phyloP scores from a whole-genome alignment of 2,797 vertebrate species.

The Hemitrygon akajei region DNA sequence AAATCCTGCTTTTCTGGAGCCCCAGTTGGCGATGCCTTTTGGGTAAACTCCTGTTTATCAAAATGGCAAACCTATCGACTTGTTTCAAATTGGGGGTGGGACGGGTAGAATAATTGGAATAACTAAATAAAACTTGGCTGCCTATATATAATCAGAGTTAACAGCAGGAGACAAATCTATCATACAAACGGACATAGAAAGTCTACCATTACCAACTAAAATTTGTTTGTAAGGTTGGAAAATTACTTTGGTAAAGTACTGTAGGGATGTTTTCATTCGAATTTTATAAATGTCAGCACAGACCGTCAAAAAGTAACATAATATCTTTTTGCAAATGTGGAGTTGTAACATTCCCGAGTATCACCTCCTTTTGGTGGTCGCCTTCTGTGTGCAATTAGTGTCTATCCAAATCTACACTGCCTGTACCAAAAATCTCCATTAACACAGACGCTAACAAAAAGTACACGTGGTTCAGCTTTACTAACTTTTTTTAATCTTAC shows the following conservation, averaged over 20 bases:
- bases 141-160: not conserved
- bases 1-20: not conserved
- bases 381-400: constrained; percentile 34
- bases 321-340: not conserved
- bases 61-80: constrained; percentile 12
- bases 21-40: not conserved
- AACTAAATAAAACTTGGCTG: not conserved
- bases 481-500: constrained; percentile 34
- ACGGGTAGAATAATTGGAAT: not conserved
- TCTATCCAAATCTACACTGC: constrained; percentile 36
- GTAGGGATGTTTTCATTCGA: not conserved
- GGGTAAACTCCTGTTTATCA: constrained; percentile 14
- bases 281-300: constrained; percentile 25
- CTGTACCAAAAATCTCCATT: constrained; percentile 37
- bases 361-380: constrained; percentile 18
- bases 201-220: not conserved
- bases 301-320: constrained; percentile 1
- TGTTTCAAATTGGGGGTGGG: not conserved
- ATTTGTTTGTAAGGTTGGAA: constrained; percentile 19
- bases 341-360: constrained; percentile 19
- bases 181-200: not conserved
- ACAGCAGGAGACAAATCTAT: not conserved
- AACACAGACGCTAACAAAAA: constrained; percentile 24
- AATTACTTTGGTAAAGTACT: constrained; percentile 15
- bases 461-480: constrained; percentile 27